These are phyloP conservation scores for Salvelinus namaycush DNA, from an alignment of 2,113 vertebrate genomes.

Conservation along the genomic window DNA sequence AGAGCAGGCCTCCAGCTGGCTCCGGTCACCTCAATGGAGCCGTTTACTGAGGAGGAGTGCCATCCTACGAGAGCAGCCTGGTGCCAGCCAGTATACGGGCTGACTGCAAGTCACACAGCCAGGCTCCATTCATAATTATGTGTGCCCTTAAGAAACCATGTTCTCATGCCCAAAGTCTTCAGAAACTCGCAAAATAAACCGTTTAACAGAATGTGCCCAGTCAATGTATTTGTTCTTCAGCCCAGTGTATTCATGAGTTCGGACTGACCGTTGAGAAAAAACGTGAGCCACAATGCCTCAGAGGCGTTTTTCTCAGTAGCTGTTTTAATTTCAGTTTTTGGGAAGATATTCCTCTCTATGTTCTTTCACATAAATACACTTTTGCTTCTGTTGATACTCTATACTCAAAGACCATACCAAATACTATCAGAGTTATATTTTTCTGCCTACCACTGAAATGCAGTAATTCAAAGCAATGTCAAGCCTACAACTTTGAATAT, in stretches of 20 bases:
- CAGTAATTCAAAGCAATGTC: no score
- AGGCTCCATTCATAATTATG: conserved; percentile 67
- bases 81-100: conserved; percentile 69
- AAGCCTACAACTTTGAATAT: no score
- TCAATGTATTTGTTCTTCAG: conserved; percentile 24
- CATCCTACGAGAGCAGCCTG: conserved; percentile 48
- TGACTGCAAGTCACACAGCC: conserved; percentile 62
- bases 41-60: conserved; percentile 26
- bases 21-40: background rate
- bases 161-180: conserved; percentile 55
- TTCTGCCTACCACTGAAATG: no score
- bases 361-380: no score
- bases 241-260: conserved; percentile 56
- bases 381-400: no score
- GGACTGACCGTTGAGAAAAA: conserved; percentile 57
- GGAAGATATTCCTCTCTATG: no score
- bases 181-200: background rate
- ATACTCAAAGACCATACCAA: no score
- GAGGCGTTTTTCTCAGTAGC: conserved; percentile 54
- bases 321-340: conserved; percentile 10
- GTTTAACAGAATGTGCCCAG: background rate
- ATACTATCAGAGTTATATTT: no score
- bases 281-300: conserved; percentile 55
- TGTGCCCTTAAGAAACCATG: conserved; percentile 63
- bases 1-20: background rate